phyloP scores from a whole-genome alignment of 2,797 vertebrate genomes.

The Lacerta viridis region DNA sequence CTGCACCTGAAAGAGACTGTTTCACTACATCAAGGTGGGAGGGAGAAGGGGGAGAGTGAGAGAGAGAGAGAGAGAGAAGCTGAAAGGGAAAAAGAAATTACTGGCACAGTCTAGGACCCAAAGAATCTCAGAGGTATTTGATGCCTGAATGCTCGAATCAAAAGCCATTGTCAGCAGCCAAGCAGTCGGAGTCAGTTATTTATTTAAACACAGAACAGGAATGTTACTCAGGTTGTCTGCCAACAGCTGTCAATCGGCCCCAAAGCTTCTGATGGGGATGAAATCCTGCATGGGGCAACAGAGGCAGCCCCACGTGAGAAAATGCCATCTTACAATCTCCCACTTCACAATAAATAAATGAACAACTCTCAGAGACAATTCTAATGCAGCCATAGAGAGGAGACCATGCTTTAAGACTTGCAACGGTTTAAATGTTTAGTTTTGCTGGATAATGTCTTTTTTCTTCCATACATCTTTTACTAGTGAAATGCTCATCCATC shows the following conservation, averaged over 20 bases:
- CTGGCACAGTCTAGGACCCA: conserved; percentile 59
- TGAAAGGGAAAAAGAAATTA: conserved; percentile 62
- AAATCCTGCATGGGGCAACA: neutral
- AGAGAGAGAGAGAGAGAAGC: conserved; percentile 51
- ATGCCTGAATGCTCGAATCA: conserved; percentile 55
- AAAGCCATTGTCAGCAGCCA: conserved; percentile 63
- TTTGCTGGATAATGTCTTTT: neutral
- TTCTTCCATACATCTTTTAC: neutral
- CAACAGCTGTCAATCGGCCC: conserved; percentile 60
- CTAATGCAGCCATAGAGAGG: neutral
- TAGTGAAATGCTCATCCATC: neutral
- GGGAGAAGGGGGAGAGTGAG: conserved; percentile 51
- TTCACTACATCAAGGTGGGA: conserved; percentile 40
- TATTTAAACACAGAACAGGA: conserved; percentile 67
- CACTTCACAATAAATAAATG: rapidly evolving
- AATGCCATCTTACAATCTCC: neutral
- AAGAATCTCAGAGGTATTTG: conserved; percentile 68
- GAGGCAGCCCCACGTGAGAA: neutral
- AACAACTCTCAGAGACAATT: neutral
- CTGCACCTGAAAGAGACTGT: conserved; percentile 36
- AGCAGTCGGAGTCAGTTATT: conserved; percentile 60
- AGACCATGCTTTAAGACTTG: too few relatives aligned
- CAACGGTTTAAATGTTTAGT: neutral
- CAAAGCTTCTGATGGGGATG: conserved; percentile 2
- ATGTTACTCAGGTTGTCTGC: conserved; percentile 55